Percentiles rank a stretch among this genome's conserved stretches.
Evolutionary conservation across 2,888 invertebrate species (phyloP).

Genomic region (Drosophila peninsularis): DNA sequence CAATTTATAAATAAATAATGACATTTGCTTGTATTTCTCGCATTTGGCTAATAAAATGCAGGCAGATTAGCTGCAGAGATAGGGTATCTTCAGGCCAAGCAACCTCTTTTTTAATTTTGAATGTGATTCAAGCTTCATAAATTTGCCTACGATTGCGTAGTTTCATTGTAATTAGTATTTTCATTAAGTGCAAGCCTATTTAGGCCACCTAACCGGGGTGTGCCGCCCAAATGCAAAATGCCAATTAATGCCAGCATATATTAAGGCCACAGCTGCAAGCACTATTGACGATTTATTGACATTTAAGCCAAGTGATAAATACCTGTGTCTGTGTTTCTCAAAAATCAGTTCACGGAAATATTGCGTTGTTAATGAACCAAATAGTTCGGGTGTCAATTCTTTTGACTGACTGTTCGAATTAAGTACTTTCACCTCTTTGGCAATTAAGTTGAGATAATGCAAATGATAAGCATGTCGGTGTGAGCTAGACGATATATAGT

Average conservation of each 20-base stretch:
- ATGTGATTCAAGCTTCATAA: neutral
- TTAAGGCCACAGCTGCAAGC: slow-evolving; percentile 18
- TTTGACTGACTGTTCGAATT: neutral
- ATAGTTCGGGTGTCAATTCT: neutral
- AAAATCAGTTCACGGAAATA: neutral
- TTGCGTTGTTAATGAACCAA: neutral
- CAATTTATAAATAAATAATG: neutral
- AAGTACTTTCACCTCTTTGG: slow-evolving; percentile 21
- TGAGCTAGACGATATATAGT: too few relatives aligned
- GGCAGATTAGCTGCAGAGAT: neutral
- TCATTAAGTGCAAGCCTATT: neutral
- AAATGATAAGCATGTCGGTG: neutral
- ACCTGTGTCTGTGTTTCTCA: neutral
- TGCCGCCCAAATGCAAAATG: slow-evolving; percentile 17
- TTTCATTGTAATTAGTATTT: neutral
- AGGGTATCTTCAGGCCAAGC: neutral
- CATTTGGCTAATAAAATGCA: neutral
- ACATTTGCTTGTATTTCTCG: neutral
- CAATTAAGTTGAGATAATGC: neutral
- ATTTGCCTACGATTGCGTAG: neutral
- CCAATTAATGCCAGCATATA: slow-evolving; percentile 15
- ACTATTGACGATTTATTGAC: slow-evolving; percentile 16
- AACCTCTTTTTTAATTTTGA: too few relatives aligned
- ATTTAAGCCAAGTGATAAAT: slow-evolving; percentile 30
- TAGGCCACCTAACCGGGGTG: slow-evolving; percentile 8